A percentile compares a stretch with the other conserved stretches of the same genome.
These are phyloP conservation scores for Papilio polyxenes DNA, from an alignment of 1,140 invertebrate species.

Conservation along the genomic window DNA sequence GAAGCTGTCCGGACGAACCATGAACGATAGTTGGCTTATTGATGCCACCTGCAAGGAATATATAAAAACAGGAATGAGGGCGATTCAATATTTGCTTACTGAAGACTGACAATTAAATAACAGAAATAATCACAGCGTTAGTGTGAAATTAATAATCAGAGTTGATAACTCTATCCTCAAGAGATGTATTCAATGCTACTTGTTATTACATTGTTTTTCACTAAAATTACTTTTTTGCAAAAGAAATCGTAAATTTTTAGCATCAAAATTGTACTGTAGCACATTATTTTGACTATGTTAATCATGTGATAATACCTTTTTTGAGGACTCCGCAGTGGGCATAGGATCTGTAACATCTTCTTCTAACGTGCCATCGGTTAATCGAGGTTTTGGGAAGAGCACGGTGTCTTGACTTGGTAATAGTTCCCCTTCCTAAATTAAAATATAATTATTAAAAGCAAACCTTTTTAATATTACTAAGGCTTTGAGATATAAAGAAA, in stretches of 20 bases:
- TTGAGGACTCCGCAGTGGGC: slow-evolving; percentile 66
- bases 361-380: slow-evolving; percentile 56
- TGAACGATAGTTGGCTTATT: slow-evolving; percentile 72
- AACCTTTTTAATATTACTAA: background rate
- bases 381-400: slow-evolving; percentile 64
- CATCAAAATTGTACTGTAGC: background rate
- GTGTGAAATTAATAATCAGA: background rate
- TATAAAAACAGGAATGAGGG: background rate
- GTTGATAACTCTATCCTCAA: background rate
- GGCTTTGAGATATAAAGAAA: no score
- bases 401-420: slow-evolving; percentile 73
- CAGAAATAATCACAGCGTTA: no score
- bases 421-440: slow-evolving; percentile 66
- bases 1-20: slow-evolving; percentile 81
- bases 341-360: slow-evolving; percentile 69
- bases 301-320: slow-evolving; percentile 58
- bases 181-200: background rate
- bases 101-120: background rate
- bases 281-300: background rate
- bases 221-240: no score
- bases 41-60: slow-evolving; percentile 62
- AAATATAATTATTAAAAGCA: slow-evolving; percentile 26
- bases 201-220: no score
- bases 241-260: background rate
- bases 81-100: background rate